Base-by-base conservation (phyloP, 2,113 vertebrate genomes). In the Cyprinus carpio region DNA sequence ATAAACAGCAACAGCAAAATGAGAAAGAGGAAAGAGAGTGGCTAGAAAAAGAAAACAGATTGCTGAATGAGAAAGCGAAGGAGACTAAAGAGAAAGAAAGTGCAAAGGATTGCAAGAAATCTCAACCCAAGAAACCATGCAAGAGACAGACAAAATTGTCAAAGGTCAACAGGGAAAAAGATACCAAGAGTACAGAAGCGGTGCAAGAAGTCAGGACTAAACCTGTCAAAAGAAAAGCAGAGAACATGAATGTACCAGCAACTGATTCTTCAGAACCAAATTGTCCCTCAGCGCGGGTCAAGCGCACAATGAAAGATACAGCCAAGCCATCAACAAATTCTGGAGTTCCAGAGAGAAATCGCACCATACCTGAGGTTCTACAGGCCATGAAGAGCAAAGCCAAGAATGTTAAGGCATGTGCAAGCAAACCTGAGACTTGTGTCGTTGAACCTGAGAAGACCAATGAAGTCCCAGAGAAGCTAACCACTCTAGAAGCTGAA, bases 171-270 rank as follows among this genome's bases (percentile, higher is more conserved):
- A 31, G 3, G 27, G 3, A 60, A 60, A 60, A 60, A 10, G 56
- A 18, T 31, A 9, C 51, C 4, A 56, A 49, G 84, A 84, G 18
- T 37, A 43, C 29, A 6, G 62, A 60, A 18, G 87, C 83, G 9
- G 37, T 20, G 2, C 89, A 88, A 75, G n/a, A 31, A n/a, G 75
- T 54, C 1, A 88, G 87, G 58, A 84, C 77, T 1, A 93, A 92
- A 71, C 1, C 56, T 0, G 51, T 20, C 0, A 95, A 95, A 83
- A 92, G 93, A 62, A 95, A 89, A 87, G 88, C 84, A 1, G 90
- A 90, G 58, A 90, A 72, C 0, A 74, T 91, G 0, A 90, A 92
- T 4, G 88, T 90, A 2, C 91, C 90, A 8, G 81, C 37, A 1
- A 89, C 72, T 46, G 77, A 43, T 11, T 43, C 40, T 43, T 43